Evolutionary conservation across 2,888 invertebrate species (phyloP).

Genomic region (Sisyra terminalis): DNA sequence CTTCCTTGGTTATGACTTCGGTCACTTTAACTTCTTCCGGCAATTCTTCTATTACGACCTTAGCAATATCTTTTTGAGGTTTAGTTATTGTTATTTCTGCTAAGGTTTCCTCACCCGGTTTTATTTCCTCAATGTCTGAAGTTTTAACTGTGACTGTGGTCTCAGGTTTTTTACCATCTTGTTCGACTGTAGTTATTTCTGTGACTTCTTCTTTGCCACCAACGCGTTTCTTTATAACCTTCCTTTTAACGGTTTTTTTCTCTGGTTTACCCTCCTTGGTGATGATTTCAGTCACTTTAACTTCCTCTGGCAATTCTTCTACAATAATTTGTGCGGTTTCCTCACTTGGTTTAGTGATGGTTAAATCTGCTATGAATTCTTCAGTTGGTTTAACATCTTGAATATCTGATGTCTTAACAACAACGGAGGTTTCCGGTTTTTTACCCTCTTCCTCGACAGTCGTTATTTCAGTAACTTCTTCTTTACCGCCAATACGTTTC

Average conservation of each 20-base stretch:
- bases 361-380: slow-evolving; percentile 6
- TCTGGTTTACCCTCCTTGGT: slow-evolving; percentile 16
- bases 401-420: neutral
- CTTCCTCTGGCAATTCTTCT: slow-evolving; percentile 23
- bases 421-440: neutral
- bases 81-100: slow-evolving; percentile 14
- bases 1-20: slow-evolving; percentile 21
- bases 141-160: slow-evolving; percentile 10
- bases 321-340: slow-evolving; percentile 4
- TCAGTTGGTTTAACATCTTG: slow-evolving; percentile 10
- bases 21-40: slow-evolving; percentile 17
- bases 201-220: slow-evolving; percentile 9
- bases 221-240: slow-evolving; percentile 7
- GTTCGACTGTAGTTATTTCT: slow-evolving; percentile 17
- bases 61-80: slow-evolving; percentile 14
- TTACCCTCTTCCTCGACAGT: too few species aligned
- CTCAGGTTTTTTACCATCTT: slow-evolving; percentile 12
- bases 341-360: too few species aligned
- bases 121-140: slow-evolving; percentile 13
- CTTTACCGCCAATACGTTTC: neutral
- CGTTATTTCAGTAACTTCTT: neutral
- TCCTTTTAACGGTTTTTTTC: slow-evolving; percentile 10
- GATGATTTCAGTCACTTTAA: slow-evolving; percentile 19
- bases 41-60: slow-evolving; percentile 14
- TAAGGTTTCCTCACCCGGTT: slow-evolving; percentile 14